Conservation (phyloP, 2,888 invertebrate genomes). For the Tillus elongatus region DNA sequence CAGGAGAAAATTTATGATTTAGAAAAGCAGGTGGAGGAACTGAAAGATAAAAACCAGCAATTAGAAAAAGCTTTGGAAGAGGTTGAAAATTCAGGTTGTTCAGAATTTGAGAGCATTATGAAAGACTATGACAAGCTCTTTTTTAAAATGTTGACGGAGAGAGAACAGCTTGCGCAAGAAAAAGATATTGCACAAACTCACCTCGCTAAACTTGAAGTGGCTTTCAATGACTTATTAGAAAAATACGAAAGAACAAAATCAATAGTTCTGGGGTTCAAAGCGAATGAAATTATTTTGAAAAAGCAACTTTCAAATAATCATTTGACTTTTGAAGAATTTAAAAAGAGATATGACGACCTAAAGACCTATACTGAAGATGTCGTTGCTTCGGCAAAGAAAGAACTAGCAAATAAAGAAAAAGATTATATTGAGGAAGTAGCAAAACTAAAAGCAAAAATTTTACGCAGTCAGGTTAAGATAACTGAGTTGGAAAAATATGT, state of each 20-base stretch:
- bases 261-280: slow-evolving; percentile 29
- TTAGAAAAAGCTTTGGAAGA: slow-evolving; percentile 1
- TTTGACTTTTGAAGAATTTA: slow-evolving; percentile 22
- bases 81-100: too few species aligned
- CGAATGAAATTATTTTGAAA: slow-evolving; percentile 30
- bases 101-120: slow-evolving; percentile 24
- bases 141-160: slow-evolving; percentile 28
- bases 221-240: slow-evolving; percentile 31
- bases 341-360: slow-evolving; percentile 26
- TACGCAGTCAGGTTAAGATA: slow-evolving; percentile 28
- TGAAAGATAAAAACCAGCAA: slow-evolving; percentile 1
- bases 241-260: slow-evolving; percentile 33
- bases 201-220: slow-evolving; percentile 30
- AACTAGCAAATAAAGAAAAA: slow-evolving; percentile 25
- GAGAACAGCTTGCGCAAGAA: slow-evolving; percentile 26
- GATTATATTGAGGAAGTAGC: slow-evolving; percentile 29
- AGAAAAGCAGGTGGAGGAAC: slow-evolving; percentile 4
- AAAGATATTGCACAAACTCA: slow-evolving; percentile 26
- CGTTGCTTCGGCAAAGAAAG: slow-evolving; percentile 27
- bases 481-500: slow-evolving; percentile 29
- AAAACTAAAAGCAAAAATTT: slow-evolving; percentile 28
- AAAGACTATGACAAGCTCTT: slow-evolving; percentile 31
- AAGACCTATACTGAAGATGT: slow-evolving; percentile 28
- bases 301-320: slow-evolving; percentile 28
- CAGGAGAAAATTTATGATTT: background rate